Evolutionary conservation across 2,797 vertebrate genomes (phyloP).

Genomic region (Syngnathus acus): DNA sequence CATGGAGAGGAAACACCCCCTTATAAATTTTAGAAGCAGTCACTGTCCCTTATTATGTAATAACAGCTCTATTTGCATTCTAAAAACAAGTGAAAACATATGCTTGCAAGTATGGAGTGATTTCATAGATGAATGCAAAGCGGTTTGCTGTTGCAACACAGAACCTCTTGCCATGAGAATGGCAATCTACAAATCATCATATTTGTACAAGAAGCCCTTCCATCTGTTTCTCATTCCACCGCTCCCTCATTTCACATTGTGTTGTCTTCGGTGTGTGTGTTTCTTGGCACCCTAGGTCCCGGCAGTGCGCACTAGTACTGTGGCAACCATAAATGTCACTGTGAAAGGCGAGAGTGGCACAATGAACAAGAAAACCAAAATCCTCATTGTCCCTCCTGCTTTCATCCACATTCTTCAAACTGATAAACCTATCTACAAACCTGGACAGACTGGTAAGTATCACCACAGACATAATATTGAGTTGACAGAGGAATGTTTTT

Average conservation of each 20-base stretch:
- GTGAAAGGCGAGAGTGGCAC: conserved; percentile 35
- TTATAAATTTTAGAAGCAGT: conserved; percentile 14
- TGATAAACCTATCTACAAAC: conserved; percentile 77
- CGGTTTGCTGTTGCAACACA: background rate
- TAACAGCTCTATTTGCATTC: conserved; percentile 13
- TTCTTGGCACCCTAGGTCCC: conserved; percentile 60
- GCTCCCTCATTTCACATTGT: background rate
- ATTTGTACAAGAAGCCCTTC: background rate
- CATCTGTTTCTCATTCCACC: background rate
- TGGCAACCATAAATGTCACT: conserved; percentile 54
- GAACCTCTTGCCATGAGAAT: background rate
- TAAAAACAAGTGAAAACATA: conserved; percentile 33
- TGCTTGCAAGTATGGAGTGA: conserved; percentile 13
- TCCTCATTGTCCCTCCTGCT: conserved; percentile 53
- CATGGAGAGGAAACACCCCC: background rate
- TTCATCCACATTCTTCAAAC: conserved; percentile 69
- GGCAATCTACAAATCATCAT: background rate
- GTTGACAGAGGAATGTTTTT: background rate
- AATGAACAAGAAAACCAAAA: conserved; percentile 57
- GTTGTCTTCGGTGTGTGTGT: conserved; percentile 12
- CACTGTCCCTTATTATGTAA: conserved; percentile 32
- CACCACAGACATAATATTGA: background rate
- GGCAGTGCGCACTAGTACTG: conserved; percentile 35
- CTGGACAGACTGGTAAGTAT: conserved; percentile 73
- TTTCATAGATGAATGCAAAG: background rate